Base-by-base conservation (phyloP, 2,113 vertebrate genomes). In the Indri indri region DNA sequence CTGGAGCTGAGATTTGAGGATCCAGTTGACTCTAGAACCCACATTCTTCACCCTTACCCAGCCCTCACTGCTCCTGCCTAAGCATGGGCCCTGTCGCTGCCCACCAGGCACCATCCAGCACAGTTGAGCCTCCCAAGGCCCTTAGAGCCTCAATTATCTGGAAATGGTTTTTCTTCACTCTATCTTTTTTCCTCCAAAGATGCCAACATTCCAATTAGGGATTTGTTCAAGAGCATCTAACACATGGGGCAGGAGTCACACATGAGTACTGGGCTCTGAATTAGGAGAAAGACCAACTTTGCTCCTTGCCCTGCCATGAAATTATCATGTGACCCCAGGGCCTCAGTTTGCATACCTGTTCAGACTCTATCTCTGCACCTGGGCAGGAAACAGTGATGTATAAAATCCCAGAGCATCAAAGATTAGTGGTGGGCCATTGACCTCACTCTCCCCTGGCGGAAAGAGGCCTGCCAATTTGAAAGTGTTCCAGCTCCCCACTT, bases 151-250 rank as follows among this genome's bases (percentile, higher is more conserved):
- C 20, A 61, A 40, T 95, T 87, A 84, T 50, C 34, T 94, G 37
- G 42, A 92, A 90, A 6, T 92, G 66, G 2, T 81, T 93, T 94
- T 94, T 76, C 52, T 94, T 81, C 6, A 25, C 65, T 81, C 13
- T 3, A 45, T 54, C 71, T 52, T 54, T n/a, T 66, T 52, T 52
- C 52, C 32, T 16, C 52, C 25, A 40, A 91, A 88, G 70, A 93
- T 32, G 14, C 10, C 23, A 95, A 93, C 27, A 84, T 83, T 93
- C 17, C 20, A 89, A 74, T 54, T 45, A 91, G 42, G 47, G 37
- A 68, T 96, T 95, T 84, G 20, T 80, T 93, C 91, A 96, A 93
- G 77, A 91, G 20, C 57, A 95, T 50, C 23, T 76, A 94, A 37
- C 18, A 6, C 23, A 89, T 76, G 27, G 71, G 20, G 54, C 8